phyloP scores from a whole-genome alignment of 2,113 vertebrate species.

The Orycteropus afer region DNA sequence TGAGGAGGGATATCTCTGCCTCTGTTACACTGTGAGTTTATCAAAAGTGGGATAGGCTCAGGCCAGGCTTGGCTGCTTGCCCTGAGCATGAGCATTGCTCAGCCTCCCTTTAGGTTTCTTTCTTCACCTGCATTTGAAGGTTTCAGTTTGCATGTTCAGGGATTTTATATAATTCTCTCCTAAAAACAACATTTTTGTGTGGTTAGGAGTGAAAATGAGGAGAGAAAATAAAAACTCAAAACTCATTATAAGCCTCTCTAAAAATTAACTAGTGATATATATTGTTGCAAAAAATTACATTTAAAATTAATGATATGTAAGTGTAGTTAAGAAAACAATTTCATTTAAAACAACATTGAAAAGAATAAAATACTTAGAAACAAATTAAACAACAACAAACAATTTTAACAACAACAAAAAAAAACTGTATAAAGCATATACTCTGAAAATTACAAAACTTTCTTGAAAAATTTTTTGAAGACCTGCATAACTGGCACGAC shows the following conservation, averaged over 20 bases:
- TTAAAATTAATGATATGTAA: not conserved
- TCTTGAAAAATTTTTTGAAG: not conserved
- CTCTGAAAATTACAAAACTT: not conserved
- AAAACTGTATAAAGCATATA: not conserved
- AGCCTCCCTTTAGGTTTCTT: not conserved
- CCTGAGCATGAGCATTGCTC: not conserved
- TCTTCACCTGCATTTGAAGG: not conserved
- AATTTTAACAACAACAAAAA: conserved; percentile 31
- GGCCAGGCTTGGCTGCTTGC: not conserved
- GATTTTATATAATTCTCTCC: not conserved
- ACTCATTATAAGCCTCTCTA: not conserved
- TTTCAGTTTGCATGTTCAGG: not conserved
- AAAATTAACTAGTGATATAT: not conserved
- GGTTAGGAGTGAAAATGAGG: not conserved
- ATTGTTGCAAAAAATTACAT: not conserved
- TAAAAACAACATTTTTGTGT: not conserved
- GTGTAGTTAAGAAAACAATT: not conserved
- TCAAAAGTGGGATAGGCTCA: not conserved
- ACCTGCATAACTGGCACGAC: not conserved
- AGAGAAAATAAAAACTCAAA: not conserved
- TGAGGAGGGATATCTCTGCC: no score
- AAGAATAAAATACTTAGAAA: not conserved
- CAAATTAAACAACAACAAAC: conserved; percentile 22
- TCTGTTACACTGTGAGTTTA: not conserved
- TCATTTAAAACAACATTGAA: not conserved